These are phyloP conservation scores for Drosophila subpulchrella DNA, from an alignment of 1,140 invertebrate genomes.

Conservation along the genomic window DNA sequence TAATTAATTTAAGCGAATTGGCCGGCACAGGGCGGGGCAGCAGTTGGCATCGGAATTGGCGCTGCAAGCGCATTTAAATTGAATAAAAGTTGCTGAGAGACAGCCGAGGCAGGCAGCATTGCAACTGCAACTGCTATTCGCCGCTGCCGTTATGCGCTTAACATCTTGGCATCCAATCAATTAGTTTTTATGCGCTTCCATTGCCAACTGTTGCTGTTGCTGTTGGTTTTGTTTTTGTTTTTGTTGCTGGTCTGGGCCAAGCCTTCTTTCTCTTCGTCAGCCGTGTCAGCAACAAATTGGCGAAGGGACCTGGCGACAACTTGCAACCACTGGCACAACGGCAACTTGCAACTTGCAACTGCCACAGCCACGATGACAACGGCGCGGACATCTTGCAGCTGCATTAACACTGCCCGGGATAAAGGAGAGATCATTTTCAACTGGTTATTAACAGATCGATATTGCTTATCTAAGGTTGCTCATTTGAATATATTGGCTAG, in stretches of 20 bases:
- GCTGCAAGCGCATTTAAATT: constrained; percentile 81
- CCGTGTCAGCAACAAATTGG: constrained; percentile 76
- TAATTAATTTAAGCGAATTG: constrained; percentile 77
- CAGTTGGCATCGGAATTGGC: constrained; percentile 42
- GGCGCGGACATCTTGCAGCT: constrained; percentile 37
- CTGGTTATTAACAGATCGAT: constrained; percentile 8
- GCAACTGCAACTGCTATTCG: constrained; percentile 46
- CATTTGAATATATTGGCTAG: not conserved
- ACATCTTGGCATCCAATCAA: constrained; percentile 82
- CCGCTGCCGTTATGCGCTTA: constrained; percentile 76
- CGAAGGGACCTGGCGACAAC: constrained; percentile 68
- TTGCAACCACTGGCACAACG: constrained; percentile 39
- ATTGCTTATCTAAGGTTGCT: constrained; percentile 6
- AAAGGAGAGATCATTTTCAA: constrained; percentile 19
- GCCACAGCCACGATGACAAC: constrained; percentile 47
- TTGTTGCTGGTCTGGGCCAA: constrained; percentile 50
- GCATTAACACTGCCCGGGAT: constrained; percentile 41
- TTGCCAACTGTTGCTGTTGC: constrained; percentile 53
- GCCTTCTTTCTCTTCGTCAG: constrained; percentile 57
- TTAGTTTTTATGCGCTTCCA: constrained; percentile 80
- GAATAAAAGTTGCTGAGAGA: constrained; percentile 75
- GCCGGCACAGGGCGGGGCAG: constrained; percentile 50
- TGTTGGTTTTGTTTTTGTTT: not conserved
- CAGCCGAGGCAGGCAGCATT: constrained; percentile 32
- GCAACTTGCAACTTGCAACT: constrained; percentile 30